A percentile compares a stretch with the other conserved stretches of the same genome.
These are phyloP conservation scores for Punctoribates punctum DNA, from an alignment of 2,888 invertebrate genomes.

Conservation along the genomic window DNA sequence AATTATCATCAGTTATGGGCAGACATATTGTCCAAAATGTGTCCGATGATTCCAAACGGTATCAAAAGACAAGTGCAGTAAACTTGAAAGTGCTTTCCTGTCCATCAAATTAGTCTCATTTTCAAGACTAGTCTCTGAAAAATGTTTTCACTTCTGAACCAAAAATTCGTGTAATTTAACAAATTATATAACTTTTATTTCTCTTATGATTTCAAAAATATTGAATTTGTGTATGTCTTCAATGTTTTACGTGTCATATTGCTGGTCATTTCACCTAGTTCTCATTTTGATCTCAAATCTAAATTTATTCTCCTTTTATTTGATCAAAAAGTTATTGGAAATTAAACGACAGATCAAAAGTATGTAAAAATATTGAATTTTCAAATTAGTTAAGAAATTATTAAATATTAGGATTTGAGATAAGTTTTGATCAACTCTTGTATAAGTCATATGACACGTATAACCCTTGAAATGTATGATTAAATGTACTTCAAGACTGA, in stretches of 20 bases:
- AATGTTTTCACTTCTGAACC: not conserved
- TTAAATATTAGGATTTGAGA: too few relatives aligned
- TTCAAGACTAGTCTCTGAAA: not conserved
- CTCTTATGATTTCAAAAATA: not conserved
- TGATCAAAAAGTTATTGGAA: too few relatives aligned
- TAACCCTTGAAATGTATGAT: conserved; percentile 12
- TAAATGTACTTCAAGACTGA: not conserved
- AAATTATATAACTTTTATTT: not conserved
- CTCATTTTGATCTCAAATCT: conserved; percentile 12
- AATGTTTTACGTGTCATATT: conserved; percentile 23
- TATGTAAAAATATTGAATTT: too few relatives aligned
- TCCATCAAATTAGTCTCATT: not conserved
- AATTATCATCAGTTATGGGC: not conserved
- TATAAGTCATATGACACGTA: not conserved
- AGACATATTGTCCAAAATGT: too few relatives aligned
- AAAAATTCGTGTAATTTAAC: not conserved
- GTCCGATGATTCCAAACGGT: not conserved
- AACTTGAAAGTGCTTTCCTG: conserved; percentile 4
- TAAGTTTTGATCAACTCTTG: too few relatives aligned
- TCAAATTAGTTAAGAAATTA: too few relatives aligned
- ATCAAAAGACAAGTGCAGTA: conserved; percentile 36
- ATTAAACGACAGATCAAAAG: too few relatives aligned
- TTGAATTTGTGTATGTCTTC: not conserved
- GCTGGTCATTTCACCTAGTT: not conserved
- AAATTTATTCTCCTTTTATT: not conserved